Conservation (phyloP, 2,797 vertebrate species). For the Neosilurus mollespiculum region DNA sequence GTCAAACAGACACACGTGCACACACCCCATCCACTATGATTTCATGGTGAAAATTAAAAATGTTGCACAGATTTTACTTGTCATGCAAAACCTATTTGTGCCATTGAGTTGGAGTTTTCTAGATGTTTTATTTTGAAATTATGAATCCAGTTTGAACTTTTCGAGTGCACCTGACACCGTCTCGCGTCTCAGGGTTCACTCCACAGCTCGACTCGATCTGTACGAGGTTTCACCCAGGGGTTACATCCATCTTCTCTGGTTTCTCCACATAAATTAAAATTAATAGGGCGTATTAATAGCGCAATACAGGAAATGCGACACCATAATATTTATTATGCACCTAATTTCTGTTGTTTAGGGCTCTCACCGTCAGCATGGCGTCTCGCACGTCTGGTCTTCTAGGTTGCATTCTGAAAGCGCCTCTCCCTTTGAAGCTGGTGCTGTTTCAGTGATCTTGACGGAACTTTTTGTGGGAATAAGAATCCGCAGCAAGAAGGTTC, state of each 20-base stretch:
- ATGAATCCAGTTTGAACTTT: background rate
- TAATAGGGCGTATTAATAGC: background rate
- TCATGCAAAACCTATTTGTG: background rate
- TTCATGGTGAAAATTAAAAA: background rate
- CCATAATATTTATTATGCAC: too few species aligned
- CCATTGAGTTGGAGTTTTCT: background rate
- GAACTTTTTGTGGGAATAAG: too few species aligned
- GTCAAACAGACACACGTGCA: conserved; percentile 1
- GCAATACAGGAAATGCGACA: too few species aligned
- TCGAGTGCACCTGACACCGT: too few species aligned
- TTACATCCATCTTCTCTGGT: background rate
- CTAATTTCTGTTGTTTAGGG: too few species aligned
- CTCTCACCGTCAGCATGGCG: too few species aligned
- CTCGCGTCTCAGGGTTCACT: background rate
- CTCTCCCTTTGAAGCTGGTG: too few species aligned
- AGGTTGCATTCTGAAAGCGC: too few species aligned
- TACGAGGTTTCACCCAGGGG: background rate
- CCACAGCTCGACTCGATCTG: background rate
- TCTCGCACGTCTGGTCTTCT: too few species aligned
- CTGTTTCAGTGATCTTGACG: too few species aligned
- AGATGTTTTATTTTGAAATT: conserved; percentile 6
- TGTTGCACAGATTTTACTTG: background rate
- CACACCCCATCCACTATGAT: background rate
- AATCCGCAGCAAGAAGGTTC: too few species aligned
- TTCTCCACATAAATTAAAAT: background rate